Evolutionary conservation across 2,888 invertebrate species (phyloP).

Genomic region (Dryomyza anilis): DNA sequence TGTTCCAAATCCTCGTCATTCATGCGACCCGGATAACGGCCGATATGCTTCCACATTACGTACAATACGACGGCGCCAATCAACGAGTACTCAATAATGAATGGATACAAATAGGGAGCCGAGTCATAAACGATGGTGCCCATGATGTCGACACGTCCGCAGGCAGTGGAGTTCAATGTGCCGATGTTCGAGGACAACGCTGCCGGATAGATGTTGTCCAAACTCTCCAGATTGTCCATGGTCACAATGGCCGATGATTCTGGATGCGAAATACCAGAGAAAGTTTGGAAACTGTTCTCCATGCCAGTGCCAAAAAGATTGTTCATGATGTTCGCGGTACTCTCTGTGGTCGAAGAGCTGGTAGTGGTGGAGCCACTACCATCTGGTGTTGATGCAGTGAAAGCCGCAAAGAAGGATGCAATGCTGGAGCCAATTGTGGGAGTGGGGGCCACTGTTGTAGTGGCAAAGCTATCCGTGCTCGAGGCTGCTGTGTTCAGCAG

Average conservation of each 20-base stretch:
- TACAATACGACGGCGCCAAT: conserved; percentile 95
- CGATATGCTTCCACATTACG: conserved; percentile 96
- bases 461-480: conserved; percentile 8
- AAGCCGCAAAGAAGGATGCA: conserved; percentile 49
- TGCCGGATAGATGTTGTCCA: conserved; percentile 67
- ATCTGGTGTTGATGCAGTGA: conserved; percentile 48
- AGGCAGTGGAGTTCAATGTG: conserved; percentile 67
- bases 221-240: conserved; percentile 64
- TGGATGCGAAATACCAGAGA: conserved; percentile 57
- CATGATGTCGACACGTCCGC: conserved; percentile 87
- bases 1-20: conserved; percentile 86
- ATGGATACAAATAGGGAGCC: conserved; percentile 93
- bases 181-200: conserved; percentile 63
- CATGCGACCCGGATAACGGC: conserved; percentile 79
- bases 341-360: conserved; percentile 47
- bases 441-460: conserved; percentile 34
- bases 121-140: conserved; percentile 91
- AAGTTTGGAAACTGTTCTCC: conserved; percentile 59
- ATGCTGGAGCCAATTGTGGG: conserved; percentile 41
- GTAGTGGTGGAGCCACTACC: conserved; percentile 35
- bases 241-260: conserved; percentile 50
- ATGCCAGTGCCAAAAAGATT: conserved; percentile 57
- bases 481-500: conserved; percentile 26
- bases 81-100: conserved; percentile 93
- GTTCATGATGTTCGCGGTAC: conserved; percentile 53